Evolutionary conservation across 2,113 vertebrate species (phyloP), one percentile per base, ranked within the genome.

Genomic region (Sphaerodactylus townsendi): DNA sequence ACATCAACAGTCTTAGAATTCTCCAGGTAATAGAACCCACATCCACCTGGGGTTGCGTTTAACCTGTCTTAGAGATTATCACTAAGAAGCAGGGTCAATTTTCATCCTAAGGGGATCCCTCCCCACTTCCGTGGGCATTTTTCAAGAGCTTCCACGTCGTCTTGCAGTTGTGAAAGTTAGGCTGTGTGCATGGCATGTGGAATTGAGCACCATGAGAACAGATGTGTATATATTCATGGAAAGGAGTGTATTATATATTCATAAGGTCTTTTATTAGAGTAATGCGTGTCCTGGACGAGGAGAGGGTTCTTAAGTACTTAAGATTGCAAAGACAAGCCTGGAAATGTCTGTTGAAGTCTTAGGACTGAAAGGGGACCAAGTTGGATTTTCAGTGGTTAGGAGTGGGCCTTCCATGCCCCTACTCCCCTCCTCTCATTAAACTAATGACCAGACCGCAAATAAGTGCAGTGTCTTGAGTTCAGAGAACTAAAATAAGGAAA

Each of bases 1-100:
- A 92, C 90, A 87, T 91, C 81, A 70, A 94, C 82, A 84, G 94
- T 80, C 91, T 93, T 78, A 78, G 96, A 96, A 89, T 92, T 95
- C 46, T 84, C 93, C 5, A 96, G 96, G 96, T 96, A 95, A 92
- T 1, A 64, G 84, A 87, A 64, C 71, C 83, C 82, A 82, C 89
- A n/a, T 70, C 75, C 86, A 70, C 62, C 87, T 79, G 89, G 77
- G 88, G 90, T 70, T 72, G 17, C 9, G 30, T 3, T 46, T 69
- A 70, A 48, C 81, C 23, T 59, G 59, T 14, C 14, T 53, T 37
- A 4, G 35, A 10, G 37, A 50, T n/a, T 81, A 23, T 75, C 17
- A 68, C n/a, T 28, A n/a, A 37, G 23, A 48, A 74, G 48, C 30
- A 30, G 56, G 44, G 15, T 65, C 17, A 19, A 4, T 46, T 66